Evolutionary conservation across 2,797 vertebrate species (phyloP).

Genomic region (Champsocephalus gunnari): DNA sequence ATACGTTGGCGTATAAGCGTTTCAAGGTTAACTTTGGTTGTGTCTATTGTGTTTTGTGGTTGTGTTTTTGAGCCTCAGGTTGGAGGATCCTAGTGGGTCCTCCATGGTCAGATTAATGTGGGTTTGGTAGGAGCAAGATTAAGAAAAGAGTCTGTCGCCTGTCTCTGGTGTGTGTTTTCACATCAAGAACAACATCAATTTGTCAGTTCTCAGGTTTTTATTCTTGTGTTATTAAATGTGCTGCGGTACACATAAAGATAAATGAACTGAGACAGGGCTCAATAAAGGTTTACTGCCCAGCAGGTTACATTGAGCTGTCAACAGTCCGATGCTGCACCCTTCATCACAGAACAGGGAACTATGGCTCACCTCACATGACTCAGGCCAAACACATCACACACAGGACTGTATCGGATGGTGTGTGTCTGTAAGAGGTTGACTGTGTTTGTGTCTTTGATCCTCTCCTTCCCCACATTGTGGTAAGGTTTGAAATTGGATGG

Average conservation of each 20-base stretch:
- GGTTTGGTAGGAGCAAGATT: too few relatives aligned
- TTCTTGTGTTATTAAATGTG: slow-evolving; percentile 28
- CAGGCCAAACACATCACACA: slow-evolving; percentile 20
- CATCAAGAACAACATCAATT: slow-evolving; percentile 36
- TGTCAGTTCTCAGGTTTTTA: slow-evolving; percentile 36
- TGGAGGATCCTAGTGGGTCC: too few relatives aligned
- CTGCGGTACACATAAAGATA: slow-evolving; percentile 34
- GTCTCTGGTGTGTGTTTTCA: neutral
- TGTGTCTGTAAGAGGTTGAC: slow-evolving; percentile 2
- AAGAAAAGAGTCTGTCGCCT: too few relatives aligned
- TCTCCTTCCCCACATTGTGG: slow-evolving; percentile 23
- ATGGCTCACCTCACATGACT: slow-evolving; percentile 45
- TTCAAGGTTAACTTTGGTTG: too few relatives aligned
- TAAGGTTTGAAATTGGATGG: slow-evolving; percentile 35
- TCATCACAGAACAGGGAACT: slow-evolving; percentile 27
- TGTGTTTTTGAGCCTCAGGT: too few relatives aligned
- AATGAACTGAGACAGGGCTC: slow-evolving; percentile 52
- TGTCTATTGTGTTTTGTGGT: too few relatives aligned
- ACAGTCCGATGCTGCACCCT: slow-evolving; percentile 6
- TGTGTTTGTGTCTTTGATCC: slow-evolving; percentile 40
- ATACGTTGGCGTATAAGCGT: too few relatives aligned
- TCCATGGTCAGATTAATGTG: too few relatives aligned
- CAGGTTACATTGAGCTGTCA: slow-evolving; percentile 49
- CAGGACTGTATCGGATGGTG: slow-evolving; percentile 16
- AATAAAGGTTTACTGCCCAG: slow-evolving; percentile 59